A percentile compares a stretch with the other conserved stretches of the same genome.
phyloP scores from a whole-genome alignment of 1,140 invertebrate genomes.

The Solenopsis invicta region DNA sequence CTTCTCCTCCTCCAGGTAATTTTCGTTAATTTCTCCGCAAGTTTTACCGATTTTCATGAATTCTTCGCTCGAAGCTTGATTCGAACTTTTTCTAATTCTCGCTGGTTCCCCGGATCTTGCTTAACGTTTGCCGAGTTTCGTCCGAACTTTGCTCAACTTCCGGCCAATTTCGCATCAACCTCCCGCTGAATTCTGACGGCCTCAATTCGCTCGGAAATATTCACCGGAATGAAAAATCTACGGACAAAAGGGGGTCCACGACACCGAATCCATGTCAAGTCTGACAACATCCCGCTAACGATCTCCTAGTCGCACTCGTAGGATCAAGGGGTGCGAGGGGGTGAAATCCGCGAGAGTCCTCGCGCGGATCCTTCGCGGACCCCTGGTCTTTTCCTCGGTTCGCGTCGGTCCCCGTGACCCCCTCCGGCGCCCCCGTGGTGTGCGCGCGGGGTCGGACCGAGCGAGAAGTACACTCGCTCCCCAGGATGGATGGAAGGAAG shows the following conservation, averaged over 20 bases:
- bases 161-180: neutral
- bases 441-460: slow-evolving; percentile 69
- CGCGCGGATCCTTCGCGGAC: slow-evolving; percentile 13
- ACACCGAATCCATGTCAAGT: neutral
- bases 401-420: too few relatives aligned
- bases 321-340: neutral
- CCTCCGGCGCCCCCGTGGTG: neutral
- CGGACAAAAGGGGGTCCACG: neutral
- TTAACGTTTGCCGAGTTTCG: neutral
- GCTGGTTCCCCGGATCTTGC: neutral
- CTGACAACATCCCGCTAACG: neutral
- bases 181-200: neutral
- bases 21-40: neutral
- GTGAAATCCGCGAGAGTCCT: neutral
- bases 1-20: neutral
- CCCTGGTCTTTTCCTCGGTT: too few relatives aligned
- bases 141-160: neutral
- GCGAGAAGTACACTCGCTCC: slow-evolving; percentile 76
- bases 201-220: neutral
- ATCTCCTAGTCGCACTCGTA: neutral
- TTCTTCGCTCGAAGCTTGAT: neutral
- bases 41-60: slow-evolving; percentile 23
- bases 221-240: neutral
- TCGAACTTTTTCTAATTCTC: neutral
- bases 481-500: slow-evolving; percentile 84